Evolutionary conservation across 2,888 invertebrate species (phyloP).

Genomic region (Melieria omissa): DNA sequence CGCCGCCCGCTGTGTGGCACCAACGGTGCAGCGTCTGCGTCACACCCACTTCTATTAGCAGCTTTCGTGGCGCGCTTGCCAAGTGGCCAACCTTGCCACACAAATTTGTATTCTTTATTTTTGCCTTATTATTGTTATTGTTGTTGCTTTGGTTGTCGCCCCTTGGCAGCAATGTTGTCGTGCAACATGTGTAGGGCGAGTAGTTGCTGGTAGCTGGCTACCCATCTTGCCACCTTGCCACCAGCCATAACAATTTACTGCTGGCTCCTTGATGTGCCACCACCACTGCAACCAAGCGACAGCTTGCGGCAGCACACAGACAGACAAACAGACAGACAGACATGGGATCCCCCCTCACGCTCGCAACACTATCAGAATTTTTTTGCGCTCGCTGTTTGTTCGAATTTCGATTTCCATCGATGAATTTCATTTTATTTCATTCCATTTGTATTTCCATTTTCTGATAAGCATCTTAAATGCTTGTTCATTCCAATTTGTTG

Average conservation of each 20-base stretch:
- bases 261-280: neutral
- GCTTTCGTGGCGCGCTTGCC: too few relatives aligned
- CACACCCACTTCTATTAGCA: too few relatives aligned
- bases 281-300: neutral
- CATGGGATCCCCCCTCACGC: too few relatives aligned
- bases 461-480: conserved; percentile 63
- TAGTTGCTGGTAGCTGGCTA: conserved; percentile 16
- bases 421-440: conserved; percentile 56
- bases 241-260: neutral
- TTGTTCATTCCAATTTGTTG: conserved; percentile 55
- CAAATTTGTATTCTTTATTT: too few relatives aligned
- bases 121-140: too few relatives aligned
- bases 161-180: neutral
- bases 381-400: conserved; percentile 24
- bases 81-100: too few relatives aligned
- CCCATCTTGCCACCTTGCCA: conserved; percentile 15
- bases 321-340: too few relatives aligned
- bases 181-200: conserved; percentile 21
- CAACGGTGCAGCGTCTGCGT: too few relatives aligned
- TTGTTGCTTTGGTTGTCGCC: too few relatives aligned
- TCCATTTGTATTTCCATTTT: conserved; percentile 59
- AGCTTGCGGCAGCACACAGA: neutral
- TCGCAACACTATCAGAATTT: neutral
- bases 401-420: conserved; percentile 60
- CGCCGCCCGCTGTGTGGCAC: too few relatives aligned